Conservation (phyloP, 2,797 vertebrate species). For the Falco columbarius region DNA sequence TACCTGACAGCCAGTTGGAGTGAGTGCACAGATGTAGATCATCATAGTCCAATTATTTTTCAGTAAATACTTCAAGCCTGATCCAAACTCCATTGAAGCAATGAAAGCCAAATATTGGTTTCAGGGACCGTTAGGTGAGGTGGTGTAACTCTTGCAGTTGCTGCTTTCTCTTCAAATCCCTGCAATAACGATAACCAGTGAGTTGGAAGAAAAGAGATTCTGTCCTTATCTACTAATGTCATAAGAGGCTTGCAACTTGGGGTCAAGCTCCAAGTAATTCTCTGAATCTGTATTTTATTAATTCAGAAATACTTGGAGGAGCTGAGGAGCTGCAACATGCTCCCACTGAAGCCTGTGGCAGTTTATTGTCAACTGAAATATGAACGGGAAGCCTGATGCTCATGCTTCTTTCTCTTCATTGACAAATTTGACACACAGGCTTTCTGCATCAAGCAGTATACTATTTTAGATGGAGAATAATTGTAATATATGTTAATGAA, state of each 20-base stretch:
- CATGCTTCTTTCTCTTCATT: slow-evolving; percentile 31
- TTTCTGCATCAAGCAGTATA: background rate
- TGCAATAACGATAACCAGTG: background rate
- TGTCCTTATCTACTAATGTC: background rate
- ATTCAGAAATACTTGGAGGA: background rate
- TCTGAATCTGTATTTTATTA: background rate
- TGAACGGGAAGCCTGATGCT: slow-evolving; percentile 1
- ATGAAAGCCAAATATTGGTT: background rate
- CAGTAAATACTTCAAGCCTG: background rate
- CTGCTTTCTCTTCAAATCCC: background rate
- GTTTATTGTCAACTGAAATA: background rate
- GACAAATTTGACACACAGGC: slow-evolving; percentile 21
- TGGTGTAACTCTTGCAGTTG: background rate
- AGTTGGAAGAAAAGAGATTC: background rate
- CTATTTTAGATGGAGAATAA: slow-evolving; percentile 24
- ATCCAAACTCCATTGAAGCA: background rate
- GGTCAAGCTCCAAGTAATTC: background rate
- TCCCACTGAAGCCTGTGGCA: background rate
- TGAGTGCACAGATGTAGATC: background rate
- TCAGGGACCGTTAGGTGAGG: background rate
- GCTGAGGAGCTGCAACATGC: background rate
- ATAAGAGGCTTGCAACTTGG: background rate
- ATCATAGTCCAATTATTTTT: background rate
- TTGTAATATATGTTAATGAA: slow-evolving; percentile 34
- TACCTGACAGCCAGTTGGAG: background rate